Evolutionary conservation across 2,888 invertebrate species (phyloP).

Genomic region (Campaea margaritaria): DNA sequence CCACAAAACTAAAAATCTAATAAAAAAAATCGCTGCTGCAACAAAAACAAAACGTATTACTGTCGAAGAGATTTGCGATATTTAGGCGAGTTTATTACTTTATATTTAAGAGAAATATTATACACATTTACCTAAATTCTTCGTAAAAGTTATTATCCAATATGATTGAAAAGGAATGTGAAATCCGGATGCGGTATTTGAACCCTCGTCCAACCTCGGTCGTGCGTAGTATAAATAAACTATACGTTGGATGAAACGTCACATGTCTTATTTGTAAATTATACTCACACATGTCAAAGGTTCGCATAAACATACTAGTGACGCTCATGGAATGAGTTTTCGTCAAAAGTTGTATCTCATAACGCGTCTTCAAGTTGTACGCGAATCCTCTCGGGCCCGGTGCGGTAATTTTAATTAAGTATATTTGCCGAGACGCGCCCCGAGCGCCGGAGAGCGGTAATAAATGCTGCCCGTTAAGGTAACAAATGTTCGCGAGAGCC

Average conservation of each 20-base stretch:
- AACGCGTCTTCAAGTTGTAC: conserved; percentile 63
- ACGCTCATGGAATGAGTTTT: conserved; percentile 46
- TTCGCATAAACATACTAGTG: conserved; percentile 31
- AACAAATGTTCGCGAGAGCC: conserved; percentile 67
- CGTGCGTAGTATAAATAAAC: background rate
- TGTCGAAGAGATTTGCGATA: too few relatives aligned
- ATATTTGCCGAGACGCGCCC: conserved; percentile 72
- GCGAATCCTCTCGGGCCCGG: conserved; percentile 63
- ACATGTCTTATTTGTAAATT: conserved; percentile 6
- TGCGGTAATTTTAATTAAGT: conserved; percentile 82
- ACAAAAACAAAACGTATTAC: too few relatives aligned
- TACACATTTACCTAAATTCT: too few relatives aligned
- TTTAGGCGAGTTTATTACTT: too few relatives aligned
- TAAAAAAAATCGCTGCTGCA: too few relatives aligned
- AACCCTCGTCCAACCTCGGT: too few relatives aligned
- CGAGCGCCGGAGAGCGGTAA: conserved; percentile 61
- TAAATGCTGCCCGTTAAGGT: conserved; percentile 76
- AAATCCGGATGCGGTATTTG: too few relatives aligned
- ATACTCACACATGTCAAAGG: conserved; percentile 19
- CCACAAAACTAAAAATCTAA: too few relatives aligned
- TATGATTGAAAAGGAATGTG: too few relatives aligned
- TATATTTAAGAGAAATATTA: too few relatives aligned
- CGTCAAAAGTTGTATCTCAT: conserved; percentile 62
- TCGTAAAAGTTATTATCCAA: too few relatives aligned
- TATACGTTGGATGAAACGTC: background rate